Evolutionary conservation across 2,888 invertebrate genomes (phyloP).

Genomic region (Pseudococcus longispinus): DNA sequence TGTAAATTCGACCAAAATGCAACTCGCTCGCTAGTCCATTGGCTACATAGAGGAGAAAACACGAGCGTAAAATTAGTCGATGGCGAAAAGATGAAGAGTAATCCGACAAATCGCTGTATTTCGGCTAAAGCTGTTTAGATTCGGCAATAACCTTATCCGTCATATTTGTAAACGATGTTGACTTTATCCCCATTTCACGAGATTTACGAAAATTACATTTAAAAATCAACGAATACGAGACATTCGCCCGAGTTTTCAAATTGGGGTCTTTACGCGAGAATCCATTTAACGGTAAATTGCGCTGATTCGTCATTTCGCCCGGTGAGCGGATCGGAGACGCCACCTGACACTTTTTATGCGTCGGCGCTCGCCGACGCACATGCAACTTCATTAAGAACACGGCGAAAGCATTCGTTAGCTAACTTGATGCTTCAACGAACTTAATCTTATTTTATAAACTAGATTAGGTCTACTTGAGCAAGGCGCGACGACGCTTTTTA

Average conservation of each 20-base stretch:
- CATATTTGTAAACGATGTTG: constrained; percentile 35
- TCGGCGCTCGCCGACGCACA: constrained; percentile 43
- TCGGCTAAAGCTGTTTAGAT: constrained; percentile 5
- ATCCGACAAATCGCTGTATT: constrained; percentile 28
- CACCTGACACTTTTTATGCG: constrained; percentile 47
- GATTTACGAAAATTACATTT: constrained; percentile 55
- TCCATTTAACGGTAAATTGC: constrained; percentile 56
- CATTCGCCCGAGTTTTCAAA: constrained; percentile 43
- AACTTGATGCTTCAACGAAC: constrained; percentile 55
- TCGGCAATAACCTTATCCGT: constrained; percentile 20
- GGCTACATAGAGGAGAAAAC: not conserved
- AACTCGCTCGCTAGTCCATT: not conserved
- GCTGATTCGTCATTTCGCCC: constrained; percentile 54
- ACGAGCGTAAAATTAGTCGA: constrained; percentile 13
- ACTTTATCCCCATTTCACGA: constrained; percentile 25
- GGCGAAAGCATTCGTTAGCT: constrained; percentile 45
- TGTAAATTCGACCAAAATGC: constrained; percentile 12
- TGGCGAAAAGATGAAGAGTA: constrained; percentile 31
- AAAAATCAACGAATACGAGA: constrained; percentile 52
- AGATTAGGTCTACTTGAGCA: constrained; percentile 44
- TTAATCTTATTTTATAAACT: constrained; percentile 52
- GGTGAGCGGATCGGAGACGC: constrained; percentile 12
- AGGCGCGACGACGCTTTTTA: constrained; percentile 12
- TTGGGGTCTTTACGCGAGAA: constrained; percentile 51
- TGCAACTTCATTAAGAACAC: constrained; percentile 37